These are phyloP conservation scores for Idaea dimidiata DNA, from an alignment of 2,888 invertebrate genomes.

Conservation along the genomic window DNA sequence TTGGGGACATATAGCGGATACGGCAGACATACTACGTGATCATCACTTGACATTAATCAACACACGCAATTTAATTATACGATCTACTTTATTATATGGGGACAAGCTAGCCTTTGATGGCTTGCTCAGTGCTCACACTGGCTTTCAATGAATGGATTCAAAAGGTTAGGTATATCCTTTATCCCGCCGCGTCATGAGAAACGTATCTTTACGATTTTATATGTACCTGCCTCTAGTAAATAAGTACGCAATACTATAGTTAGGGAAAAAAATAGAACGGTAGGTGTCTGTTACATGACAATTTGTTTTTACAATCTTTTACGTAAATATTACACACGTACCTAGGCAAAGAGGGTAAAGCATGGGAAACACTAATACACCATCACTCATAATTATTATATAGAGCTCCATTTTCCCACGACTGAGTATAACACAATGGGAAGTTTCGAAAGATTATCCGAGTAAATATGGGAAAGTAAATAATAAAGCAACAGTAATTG, in stretches of 20 bases:
- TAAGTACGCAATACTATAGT: background rate
- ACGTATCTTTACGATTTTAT: background rate
- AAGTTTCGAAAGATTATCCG: slow-evolving; percentile 20
- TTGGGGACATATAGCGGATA: slow-evolving; percentile 61
- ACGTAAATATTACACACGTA: background rate
- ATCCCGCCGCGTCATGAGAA: background rate
- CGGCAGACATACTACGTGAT: slow-evolving; percentile 37
- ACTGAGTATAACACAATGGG: slow-evolving; percentile 15
- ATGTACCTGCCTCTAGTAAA: background rate
- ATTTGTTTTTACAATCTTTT: background rate
- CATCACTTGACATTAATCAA: slow-evolving; percentile 42
- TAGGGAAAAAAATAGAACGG: background rate
- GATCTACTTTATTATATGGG: slow-evolving; percentile 21
- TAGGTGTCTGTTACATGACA: background rate
- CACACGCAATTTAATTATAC: slow-evolving; percentile 34
- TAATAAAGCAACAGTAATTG: slow-evolving; percentile 21
- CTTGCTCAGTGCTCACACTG: background rate
- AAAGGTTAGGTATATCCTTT: background rate
- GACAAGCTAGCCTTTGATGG: background rate
- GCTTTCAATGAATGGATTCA: background rate
- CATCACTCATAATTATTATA: no score
- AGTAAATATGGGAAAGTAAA: slow-evolving; percentile 23
- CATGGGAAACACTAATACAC: background rate
- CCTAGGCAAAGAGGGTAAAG: background rate
- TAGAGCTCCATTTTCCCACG: slow-evolving; percentile 19